phyloP scores from a whole-genome alignment of 2,888 invertebrate species.

The Odontothrips loti region DNA sequence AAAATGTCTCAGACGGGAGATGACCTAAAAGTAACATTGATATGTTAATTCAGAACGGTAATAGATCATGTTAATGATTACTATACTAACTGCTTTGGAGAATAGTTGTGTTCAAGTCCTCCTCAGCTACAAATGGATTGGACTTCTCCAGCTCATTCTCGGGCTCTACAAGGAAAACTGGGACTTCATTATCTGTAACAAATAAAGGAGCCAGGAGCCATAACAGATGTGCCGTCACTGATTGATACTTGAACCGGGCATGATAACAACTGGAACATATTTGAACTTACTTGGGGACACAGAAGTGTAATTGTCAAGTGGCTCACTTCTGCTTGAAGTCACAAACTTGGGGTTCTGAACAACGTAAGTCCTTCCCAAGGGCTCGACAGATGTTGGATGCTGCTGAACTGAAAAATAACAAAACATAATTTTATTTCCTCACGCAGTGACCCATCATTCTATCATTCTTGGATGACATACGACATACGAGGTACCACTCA shows the following conservation, averaged over 20 bases:
- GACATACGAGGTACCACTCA: too few relatives aligned
- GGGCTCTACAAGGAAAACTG: neutral
- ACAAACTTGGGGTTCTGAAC: neutral
- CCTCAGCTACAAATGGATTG: neutral
- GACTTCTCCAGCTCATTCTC: neutral
- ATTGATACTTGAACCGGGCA: neutral
- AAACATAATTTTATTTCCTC: too few relatives aligned
- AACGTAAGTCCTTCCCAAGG: too few relatives aligned
- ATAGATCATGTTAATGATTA: neutral
- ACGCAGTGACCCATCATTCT: too few relatives aligned
- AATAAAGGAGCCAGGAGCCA: neutral
- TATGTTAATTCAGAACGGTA: neutral
- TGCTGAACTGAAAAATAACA: too few relatives aligned
- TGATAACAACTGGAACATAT: neutral
- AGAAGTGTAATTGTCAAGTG: neutral
- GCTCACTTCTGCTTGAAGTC: neutral
- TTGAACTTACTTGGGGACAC: neutral
- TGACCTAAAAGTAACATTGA: neutral
- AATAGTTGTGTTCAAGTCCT: neutral
- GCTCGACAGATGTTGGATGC: too few relatives aligned
- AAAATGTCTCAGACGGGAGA: neutral
- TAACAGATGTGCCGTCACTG: neutral
- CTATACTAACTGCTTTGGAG: neutral
- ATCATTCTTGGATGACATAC: too few relatives aligned
- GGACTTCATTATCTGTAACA: neutral